Conservation (phyloP, 2,113 vertebrate species). For the Pogonocichla stellata region DNA sequence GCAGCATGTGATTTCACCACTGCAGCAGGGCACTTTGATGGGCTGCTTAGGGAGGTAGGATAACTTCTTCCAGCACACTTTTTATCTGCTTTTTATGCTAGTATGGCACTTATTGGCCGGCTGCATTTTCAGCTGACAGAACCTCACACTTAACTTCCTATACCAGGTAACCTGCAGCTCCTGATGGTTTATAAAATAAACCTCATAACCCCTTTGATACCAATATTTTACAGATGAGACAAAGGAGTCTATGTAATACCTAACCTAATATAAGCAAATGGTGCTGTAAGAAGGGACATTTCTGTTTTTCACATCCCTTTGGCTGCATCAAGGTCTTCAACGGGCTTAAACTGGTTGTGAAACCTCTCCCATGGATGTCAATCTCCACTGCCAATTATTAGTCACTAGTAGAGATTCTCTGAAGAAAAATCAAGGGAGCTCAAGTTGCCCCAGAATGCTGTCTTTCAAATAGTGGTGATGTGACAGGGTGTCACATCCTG, state of each 20-base stretch:
- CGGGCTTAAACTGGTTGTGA: not conserved
- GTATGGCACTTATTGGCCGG: not conserved
- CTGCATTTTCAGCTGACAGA: not conserved
- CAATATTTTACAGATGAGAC: not conserved
- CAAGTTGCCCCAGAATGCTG: not conserved
- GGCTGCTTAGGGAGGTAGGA: not conserved
- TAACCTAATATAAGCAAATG: not conserved
- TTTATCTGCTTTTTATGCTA: not conserved
- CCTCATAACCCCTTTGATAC: not conserved
- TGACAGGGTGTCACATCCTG: not conserved
- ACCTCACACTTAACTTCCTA: not conserved
- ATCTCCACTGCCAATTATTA: not conserved
- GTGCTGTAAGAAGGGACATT: not conserved
- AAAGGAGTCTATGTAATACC: not conserved
- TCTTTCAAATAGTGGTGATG: not conserved
- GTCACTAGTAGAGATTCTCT: not conserved
- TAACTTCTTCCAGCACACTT: not conserved
- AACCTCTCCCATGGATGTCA: not conserved
- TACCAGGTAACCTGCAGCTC: not conserved
- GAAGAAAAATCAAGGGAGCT: not conserved
- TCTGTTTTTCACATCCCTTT: not conserved
- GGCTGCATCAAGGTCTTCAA: not conserved
- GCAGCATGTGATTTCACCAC: not conserved
- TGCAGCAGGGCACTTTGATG: not conserved
- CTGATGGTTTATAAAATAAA: not conserved